Evolutionary conservation across 2,888 invertebrate species (phyloP), one percentile per base, ranked within the genome.

Genomic region (Scaptomyza caliginosa): DNA sequence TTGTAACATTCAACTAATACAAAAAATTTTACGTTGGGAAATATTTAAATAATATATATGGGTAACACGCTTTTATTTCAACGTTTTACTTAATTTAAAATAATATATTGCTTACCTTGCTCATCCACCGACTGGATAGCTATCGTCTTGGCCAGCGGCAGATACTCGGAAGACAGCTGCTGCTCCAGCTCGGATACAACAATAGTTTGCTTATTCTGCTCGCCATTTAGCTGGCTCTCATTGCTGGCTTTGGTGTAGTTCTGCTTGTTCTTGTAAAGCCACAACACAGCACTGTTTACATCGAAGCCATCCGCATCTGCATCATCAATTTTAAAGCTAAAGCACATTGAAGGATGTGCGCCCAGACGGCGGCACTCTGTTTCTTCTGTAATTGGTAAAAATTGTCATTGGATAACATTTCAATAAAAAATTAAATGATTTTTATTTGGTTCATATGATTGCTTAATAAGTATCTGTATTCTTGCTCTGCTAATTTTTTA

Each of bases 151-250:
- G 94, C 95, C 91, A 95, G 94, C 86, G 94, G 94, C 86, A 95
- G 94, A 91, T 95, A 94, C 86, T 94, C 94, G 75, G 75, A 93
- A 93, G 55, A 91, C 83, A 90, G 94, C 94, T 95, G 95, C 39
- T 95, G 95, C 7, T 95, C 95, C 11, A 96, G 94, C 89, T 96
- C 96, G 0, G 95, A 95, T 45, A 96, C 93, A 21, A 95, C 94
- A 86, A 96, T 95, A 0, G 95, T 95, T 85, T 96, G 95, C 36
- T 89, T 79, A 6, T 67, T 71, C 2, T 60, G 52, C 2, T 60
- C 55, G 24, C 21, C 43, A 8, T 39, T 62, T 8, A 43, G 2
- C 10, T 78, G 26, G 10, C 70, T 81, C 1, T 64, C 66, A 43
- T 88, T 86, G 19, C 63, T 63, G n/a, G 28, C 16, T 57, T 52